Percentiles rank a stretch among this genome's conserved stretches.
Conservation (phyloP, 2,113 vertebrate species). For the Oncorhynchus keta region DNA sequence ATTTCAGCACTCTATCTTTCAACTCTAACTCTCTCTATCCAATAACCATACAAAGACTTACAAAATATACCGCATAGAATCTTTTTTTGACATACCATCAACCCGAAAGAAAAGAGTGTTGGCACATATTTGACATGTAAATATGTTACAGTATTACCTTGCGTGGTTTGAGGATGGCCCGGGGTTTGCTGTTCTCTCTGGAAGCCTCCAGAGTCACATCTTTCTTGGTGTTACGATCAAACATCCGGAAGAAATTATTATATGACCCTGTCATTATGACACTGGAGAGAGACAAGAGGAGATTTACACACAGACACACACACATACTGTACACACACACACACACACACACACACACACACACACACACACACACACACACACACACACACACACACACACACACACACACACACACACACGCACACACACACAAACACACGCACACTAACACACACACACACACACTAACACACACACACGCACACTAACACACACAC, state of each 20-base stretch:
- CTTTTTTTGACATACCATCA: no score
- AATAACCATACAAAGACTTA: no score
- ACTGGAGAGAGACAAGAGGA: conserved; percentile 56
- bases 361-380: no score
- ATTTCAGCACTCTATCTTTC: no score
- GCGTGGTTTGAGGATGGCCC: conserved; percentile 94
- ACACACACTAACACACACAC: no score
- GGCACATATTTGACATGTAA: not conserved
- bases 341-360: not conserved
- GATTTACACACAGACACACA: not conserved
- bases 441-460: no score
- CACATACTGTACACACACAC: no score
- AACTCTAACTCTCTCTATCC: no score
- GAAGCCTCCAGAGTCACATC: conserved; percentile 95
- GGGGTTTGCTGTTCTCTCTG: conserved; percentile 94
- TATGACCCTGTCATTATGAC: conserved; percentile 98
- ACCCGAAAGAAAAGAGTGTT: not conserved
- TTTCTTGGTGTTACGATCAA: conserved; percentile 93
- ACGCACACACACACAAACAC: no score
- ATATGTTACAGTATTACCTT: conserved; percentile 58
- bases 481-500: no score
- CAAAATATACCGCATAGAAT: no score
- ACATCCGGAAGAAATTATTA: conserved; percentile 98
- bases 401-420: no score
- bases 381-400: conserved; percentile 11